phyloP scores from a whole-genome alignment of 2,113 vertebrate species.

The Sinocyclocheilus rhinocerous region DNA sequence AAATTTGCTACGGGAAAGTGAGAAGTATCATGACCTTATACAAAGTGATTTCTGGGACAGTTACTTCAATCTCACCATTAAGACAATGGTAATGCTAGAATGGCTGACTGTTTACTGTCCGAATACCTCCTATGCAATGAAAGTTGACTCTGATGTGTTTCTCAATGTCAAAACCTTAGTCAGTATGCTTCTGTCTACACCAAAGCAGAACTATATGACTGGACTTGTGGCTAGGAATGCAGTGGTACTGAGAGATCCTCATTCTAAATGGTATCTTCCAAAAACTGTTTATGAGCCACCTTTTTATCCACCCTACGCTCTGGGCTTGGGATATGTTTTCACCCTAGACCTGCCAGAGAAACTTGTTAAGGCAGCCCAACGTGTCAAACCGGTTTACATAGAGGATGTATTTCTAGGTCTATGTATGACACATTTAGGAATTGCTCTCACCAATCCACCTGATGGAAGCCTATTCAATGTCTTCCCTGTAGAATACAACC shows the following conservation, averaged over 20 bases:
- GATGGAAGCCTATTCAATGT: constrained; percentile 37
- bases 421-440: constrained; percentile 68
- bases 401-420: constrained; percentile 75
- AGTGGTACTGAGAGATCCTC: background rate
- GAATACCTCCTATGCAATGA: constrained; percentile 73
- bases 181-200: constrained; percentile 18
- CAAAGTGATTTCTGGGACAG: constrained; percentile 82
- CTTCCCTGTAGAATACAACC: constrained; percentile 48
- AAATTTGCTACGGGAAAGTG: constrained; percentile 70
- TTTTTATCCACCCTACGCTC: constrained; percentile 67
- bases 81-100: constrained; percentile 83
- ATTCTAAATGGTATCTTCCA: constrained; percentile 75
- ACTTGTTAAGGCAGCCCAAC: constrained; percentile 64
- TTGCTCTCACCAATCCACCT: constrained; percentile 26
- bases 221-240: constrained; percentile 35
- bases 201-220: constrained; percentile 52
- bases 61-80: constrained; percentile 82
- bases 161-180: constrained; percentile 71
- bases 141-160: constrained; percentile 80
- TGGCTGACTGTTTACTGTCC: constrained; percentile 78
- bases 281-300: background rate
- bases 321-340: constrained; percentile 76
- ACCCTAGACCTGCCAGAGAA: constrained; percentile 65
- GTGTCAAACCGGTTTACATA: constrained; percentile 69
- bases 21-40: constrained; percentile 70